Conservation (phyloP, 2,888 invertebrate species). For the Melikaiella ostensackeni region DNA sequence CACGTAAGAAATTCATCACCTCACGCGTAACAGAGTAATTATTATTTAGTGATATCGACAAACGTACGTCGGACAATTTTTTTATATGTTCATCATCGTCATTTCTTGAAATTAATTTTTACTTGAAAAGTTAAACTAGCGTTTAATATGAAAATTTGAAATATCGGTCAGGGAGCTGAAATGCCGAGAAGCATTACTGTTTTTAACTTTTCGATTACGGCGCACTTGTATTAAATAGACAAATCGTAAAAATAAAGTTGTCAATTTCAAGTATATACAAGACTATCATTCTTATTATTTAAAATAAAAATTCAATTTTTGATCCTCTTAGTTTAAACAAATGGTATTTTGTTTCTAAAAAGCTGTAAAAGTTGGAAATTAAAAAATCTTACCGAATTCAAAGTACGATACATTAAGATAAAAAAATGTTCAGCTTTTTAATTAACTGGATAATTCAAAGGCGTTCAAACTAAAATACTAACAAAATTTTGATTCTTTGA, state of each 20-base stretch:
- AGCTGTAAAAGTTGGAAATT: too few species aligned
- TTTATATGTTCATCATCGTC: conserved; percentile 12
- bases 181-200: conserved; percentile 41
- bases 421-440: too few species aligned
- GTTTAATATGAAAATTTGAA: conserved; percentile 47
- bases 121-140: conserved; percentile 36
- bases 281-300: conserved; percentile 50
- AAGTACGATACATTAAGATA: too few species aligned
- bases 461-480: too few species aligned
- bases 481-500: too few species aligned
- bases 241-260: conserved; percentile 63
- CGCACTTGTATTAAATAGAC: conserved; percentile 57
- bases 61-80: not conserved
- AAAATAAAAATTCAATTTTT: too few species aligned
- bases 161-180: conserved; percentile 32
- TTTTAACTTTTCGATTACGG: conserved; percentile 55
- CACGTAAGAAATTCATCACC: conserved; percentile 9
- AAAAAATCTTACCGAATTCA: too few species aligned
- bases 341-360: not conserved
- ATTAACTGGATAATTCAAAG: too few species aligned
- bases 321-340: not conserved
- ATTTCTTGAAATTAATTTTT: not conserved
- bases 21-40: conserved; percentile 6
- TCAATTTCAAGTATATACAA: conserved; percentile 60
- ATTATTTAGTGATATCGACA: conserved; percentile 18